Percentiles rank a stretch among this genome's conserved stretches.
Conservation (phyloP, 2,888 invertebrate species). For the Protula sp. region DNA sequence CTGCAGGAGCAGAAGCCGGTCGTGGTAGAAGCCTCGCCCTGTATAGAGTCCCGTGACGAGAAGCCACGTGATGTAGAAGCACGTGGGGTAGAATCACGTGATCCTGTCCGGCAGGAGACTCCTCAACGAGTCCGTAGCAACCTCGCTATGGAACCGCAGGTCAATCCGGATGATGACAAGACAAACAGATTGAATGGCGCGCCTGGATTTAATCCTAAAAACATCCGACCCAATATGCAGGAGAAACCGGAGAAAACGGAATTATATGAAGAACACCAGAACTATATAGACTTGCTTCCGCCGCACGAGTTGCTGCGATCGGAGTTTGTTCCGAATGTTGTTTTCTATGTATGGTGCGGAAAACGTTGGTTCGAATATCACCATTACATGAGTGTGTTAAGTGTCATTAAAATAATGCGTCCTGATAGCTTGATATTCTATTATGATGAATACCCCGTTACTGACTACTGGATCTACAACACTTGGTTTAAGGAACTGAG, state of each 20-base stretch:
- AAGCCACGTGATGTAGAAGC: too few relatives aligned
- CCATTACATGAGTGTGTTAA: conserved; percentile 42
- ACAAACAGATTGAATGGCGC: not conserved
- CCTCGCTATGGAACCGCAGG: too few relatives aligned
- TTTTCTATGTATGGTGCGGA: conserved; percentile 43
- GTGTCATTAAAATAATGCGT: conserved; percentile 34
- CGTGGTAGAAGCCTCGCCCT: too few relatives aligned
- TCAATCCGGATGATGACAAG: too few relatives aligned
- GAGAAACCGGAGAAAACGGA: not conserved
- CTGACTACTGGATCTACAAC: conserved; percentile 30
- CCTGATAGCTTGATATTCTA: conserved; percentile 43
- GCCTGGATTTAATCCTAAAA: not conserved
- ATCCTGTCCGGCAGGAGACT: too few relatives aligned
- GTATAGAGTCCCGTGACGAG: too few relatives aligned
- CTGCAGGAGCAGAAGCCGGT: too few relatives aligned
- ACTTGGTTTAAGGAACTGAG: conserved; percentile 25
- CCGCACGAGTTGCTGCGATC: conserved; percentile 10
- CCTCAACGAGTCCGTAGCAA: too few relatives aligned
- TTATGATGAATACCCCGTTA: conserved; percentile 26
- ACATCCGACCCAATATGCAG: not conserved
- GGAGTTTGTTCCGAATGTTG: conserved; percentile 19
- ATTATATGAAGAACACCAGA: not conserved
- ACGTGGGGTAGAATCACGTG: too few relatives aligned
- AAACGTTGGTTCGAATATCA: conserved; percentile 36
- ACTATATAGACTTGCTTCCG: conserved; percentile 5